Percentiles rank a stretch among this genome's conserved stretches.
Evolutionary conservation across 2,113 vertebrate species (phyloP).

Genomic region (Gadus macrocephalus): DNA sequence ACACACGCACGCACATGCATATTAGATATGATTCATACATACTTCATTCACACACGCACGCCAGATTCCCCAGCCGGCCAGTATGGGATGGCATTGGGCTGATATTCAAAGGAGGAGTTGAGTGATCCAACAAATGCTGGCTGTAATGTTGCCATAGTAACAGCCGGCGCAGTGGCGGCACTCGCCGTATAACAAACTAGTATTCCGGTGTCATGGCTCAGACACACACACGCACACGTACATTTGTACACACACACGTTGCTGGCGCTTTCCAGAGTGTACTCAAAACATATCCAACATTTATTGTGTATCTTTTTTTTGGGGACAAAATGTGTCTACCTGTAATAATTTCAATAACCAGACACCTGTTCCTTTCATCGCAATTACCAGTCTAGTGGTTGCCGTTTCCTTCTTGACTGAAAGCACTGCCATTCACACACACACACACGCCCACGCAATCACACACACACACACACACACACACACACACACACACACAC

Average conservation of each 20-base stretch:
- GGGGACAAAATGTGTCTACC: slow-evolving; percentile 17
- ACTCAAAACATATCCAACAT: too few species aligned
- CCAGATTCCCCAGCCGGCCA: slow-evolving; percentile 56
- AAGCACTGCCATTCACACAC: slow-evolving; percentile 22
- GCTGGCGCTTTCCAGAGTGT: too few species aligned
- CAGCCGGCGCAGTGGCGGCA: slow-evolving; percentile 62
- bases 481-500: slow-evolving; percentile 11
- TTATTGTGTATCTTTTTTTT: slow-evolving; percentile 2
- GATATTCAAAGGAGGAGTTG: slow-evolving; percentile 64
- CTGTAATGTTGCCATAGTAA: slow-evolving; percentile 68
- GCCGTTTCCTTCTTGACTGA: slow-evolving; percentile 5
- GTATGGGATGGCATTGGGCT: slow-evolving; percentile 64
- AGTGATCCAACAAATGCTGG: slow-evolving; percentile 59
- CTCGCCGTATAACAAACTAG: slow-evolving; percentile 61
- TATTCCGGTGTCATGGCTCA: slow-evolving; percentile 51
- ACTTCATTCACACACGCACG: slow-evolving; percentile 26
- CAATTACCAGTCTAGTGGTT: slow-evolving; percentile 32
- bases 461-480: neutral
- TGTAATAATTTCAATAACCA: slow-evolving; percentile 18
- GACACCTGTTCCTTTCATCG: slow-evolving; percentile 35
- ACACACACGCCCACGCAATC: slow-evolving; percentile 5
- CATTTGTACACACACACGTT: neutral
- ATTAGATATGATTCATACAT: slow-evolving; percentile 7
- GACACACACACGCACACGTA: neutral
- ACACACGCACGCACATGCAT: slow-evolving; percentile 14